Base-by-base conservation (phyloP, 2,888 invertebrate genomes). In the Pomacea canaliculata region DNA sequence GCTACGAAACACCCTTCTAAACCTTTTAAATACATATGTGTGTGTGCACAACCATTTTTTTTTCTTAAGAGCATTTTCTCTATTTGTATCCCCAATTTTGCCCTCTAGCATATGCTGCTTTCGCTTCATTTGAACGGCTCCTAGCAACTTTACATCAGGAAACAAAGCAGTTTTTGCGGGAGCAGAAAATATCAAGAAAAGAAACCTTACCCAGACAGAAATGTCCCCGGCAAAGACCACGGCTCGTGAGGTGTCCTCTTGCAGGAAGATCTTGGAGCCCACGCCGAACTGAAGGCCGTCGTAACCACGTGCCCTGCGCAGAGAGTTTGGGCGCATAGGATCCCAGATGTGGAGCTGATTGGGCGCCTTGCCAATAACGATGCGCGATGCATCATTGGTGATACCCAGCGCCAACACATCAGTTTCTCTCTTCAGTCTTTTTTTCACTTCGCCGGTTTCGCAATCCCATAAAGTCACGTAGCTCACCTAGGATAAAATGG, bases 381-480 rank as follows among this genome's bases (percentile, higher is more conserved):
- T 84, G 19, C 87, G 75, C 9, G 83, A 79, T 5, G 86, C 89
- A 69, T 87, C 85, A 73, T 88, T 85, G 12, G 85, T 85, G 46
- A 90, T 84, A 23, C 86, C 89, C 18, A 90, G 76, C 4, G 88
- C 87, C 70, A 85, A 83, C n/a, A 90, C 89, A 71, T 89, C 83
- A 37, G 84, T 86, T 80, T 90, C 89, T 69, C 88, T 86, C 70
- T 86, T 86, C 49, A 90, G 82, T 7, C 89, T 79, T 62, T 84
- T 82, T 71, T 84, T 85, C 13, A 90, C 84, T 16, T 82, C 76
- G 0, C 89, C 89, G 3, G 83, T 81, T n/a, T 78, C 59, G 37
- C 88, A 88, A 79, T 89, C 85, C 89, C 90, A 90, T 63, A 90
- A 77, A 19, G 89, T 89, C 19, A 90, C 88, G 80, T 89, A 90